Conservation (phyloP, 1,140 invertebrate species). For the Magallana angulata region DNA sequence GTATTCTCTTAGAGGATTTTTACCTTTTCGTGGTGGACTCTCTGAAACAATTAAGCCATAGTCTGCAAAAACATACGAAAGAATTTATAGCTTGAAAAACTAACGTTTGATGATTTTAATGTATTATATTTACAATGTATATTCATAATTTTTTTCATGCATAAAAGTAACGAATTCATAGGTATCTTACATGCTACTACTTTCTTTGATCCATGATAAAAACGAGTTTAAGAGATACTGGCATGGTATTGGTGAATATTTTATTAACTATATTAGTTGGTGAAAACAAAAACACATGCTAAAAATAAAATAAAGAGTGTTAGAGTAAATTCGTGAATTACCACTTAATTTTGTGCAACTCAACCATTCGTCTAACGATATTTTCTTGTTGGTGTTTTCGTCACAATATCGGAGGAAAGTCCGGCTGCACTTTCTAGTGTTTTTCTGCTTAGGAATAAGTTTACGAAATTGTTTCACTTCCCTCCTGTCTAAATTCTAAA, state of each 20-base stretch:
- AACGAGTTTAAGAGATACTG: no score
- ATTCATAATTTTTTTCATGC: not conserved
- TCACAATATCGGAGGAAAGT: slow-evolving; percentile 94
- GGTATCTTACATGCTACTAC: not conserved
- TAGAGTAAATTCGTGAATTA: slow-evolving; percentile 45
- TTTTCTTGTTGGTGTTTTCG: slow-evolving; percentile 91
- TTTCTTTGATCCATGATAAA: not conserved
- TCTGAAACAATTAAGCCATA: slow-evolving; percentile 40
- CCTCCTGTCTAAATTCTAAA: slow-evolving; percentile 85
- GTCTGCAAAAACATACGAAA: slow-evolving; percentile 40
- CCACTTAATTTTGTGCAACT: slow-evolving; percentile 85
- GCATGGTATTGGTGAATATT: no score
- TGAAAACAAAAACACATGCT: no score
- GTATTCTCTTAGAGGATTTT: slow-evolving; percentile 41
- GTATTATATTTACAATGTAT: not conserved
- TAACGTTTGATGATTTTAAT: not conserved
- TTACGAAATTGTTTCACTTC: slow-evolving; percentile 92
- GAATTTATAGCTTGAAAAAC: not conserved
- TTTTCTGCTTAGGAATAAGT: slow-evolving; percentile 83
- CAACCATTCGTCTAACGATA: slow-evolving; percentile 93
- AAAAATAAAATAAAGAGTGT: no score
- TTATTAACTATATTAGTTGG: no score
- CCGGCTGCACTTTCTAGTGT: slow-evolving; percentile 90
- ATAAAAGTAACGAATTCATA: not conserved
- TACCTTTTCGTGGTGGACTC: slow-evolving; percentile 40